Evolutionary conservation across 2,888 invertebrate species (phyloP).

Genomic region (Matsumyia berberina): DNA sequence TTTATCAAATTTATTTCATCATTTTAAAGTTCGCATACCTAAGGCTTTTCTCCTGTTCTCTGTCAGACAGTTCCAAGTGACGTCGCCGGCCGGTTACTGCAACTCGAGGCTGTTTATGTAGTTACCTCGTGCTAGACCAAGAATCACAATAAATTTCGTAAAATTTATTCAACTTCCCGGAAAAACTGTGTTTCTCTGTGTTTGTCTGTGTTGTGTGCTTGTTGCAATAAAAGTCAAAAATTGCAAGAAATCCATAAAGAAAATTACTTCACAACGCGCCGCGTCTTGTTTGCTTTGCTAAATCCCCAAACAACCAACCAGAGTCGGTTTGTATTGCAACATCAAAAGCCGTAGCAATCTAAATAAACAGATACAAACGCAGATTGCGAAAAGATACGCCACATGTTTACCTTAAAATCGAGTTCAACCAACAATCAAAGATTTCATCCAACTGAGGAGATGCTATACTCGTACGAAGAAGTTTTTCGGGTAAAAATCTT

Average conservation of each 20-base stretch:
- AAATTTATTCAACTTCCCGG: constrained; percentile 5
- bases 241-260: constrained; percentile 27
- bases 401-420: constrained; percentile 56
- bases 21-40: not conserved
- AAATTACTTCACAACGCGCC: constrained; percentile 2
- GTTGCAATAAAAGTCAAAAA: constrained; percentile 17
- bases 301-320: constrained; percentile 20
- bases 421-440: constrained; percentile 50
- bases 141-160: constrained; percentile 1
- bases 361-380: constrained; percentile 44
- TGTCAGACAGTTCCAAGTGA: not conserved
- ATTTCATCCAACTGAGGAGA: constrained; percentile 57
- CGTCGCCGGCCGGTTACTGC: not conserved
- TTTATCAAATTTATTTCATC: not conserved
- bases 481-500: constrained; percentile 71
- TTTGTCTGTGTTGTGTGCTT: not conserved
- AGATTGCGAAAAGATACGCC: constrained; percentile 47
- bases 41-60: not conserved
- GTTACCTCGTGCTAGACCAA: not conserved
- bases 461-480: constrained; percentile 60
- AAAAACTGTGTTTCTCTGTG: not conserved
- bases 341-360: constrained; percentile 53
- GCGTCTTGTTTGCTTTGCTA: constrained; percentile 4
- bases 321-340: constrained; percentile 41
- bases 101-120: not conserved